Percentiles rank a stretch among this genome's conserved stretches.
Evolutionary conservation across 2,797 vertebrate genomes (phyloP).

Genomic region (Philypnodon macrostomus): DNA sequence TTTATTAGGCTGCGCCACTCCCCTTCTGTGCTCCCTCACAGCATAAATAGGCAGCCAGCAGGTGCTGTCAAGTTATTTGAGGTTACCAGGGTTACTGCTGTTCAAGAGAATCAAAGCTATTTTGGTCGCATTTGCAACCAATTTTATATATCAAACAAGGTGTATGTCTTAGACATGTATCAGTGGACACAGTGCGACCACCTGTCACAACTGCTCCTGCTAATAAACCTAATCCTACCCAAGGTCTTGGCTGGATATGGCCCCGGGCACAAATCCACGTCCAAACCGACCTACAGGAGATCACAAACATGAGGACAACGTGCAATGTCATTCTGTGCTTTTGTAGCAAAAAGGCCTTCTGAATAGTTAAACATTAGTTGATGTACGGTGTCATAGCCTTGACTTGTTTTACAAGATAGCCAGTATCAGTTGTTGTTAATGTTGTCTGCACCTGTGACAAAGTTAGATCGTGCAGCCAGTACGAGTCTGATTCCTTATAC

Average conservation of each 20-base stretch:
- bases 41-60: slow-evolving; percentile 36
- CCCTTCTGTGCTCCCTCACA: slow-evolving; percentile 23
- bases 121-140: slow-evolving; percentile 1
- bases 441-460: slow-evolving; percentile 2
- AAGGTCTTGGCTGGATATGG: slow-evolving; percentile 20
- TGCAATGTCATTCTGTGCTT: slow-evolving; percentile 5
- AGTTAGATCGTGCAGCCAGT: slow-evolving; percentile 25
- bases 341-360: neutral
- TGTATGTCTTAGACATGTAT: neutral
- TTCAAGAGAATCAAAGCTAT: neutral
- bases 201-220: neutral
- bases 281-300: neutral
- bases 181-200: neutral
- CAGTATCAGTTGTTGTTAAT: slow-evolving; percentile 9
- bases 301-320: slow-evolving; percentile 4
- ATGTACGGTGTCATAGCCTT: neutral
- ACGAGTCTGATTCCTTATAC: slow-evolving; percentile 16
- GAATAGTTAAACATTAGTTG: slow-evolving; percentile 3
- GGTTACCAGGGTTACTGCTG: slow-evolving; percentile 49
- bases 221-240: slow-evolving; percentile 1
- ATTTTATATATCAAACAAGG: neutral
- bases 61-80: slow-evolving; percentile 63
- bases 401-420: slow-evolving; percentile 6
- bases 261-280: slow-evolving; percentile 1
- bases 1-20: slow-evolving; percentile 62